These are phyloP conservation scores for Goniozus legneri DNA, from an alignment of 1,140 invertebrate genomes.

Conservation along the genomic window DNA sequence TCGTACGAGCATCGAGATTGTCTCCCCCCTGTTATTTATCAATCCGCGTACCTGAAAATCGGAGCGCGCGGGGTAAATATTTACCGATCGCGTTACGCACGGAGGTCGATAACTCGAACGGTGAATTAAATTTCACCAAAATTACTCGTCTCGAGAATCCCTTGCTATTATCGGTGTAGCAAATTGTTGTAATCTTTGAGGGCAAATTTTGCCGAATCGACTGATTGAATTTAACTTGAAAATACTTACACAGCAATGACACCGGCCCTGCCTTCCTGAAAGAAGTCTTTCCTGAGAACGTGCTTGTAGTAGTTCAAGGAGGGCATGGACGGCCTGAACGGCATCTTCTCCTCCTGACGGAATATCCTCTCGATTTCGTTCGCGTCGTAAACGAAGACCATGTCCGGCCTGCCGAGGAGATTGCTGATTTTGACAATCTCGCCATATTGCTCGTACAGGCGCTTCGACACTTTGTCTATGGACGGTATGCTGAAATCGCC, in stretches of 20 bases:
- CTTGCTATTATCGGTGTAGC: no score
- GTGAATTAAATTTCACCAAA: no score
- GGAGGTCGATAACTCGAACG: no score
- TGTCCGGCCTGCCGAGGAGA: slow-evolving; percentile 72
- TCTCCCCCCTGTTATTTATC: no score
- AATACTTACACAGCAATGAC: slow-evolving; percentile 76
- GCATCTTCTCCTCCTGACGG: slow-evolving; percentile 70
- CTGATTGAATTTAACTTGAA: no score
- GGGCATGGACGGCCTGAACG: slow-evolving; percentile 74
- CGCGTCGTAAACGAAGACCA: slow-evolving; percentile 75
- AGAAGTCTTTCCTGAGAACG: slow-evolving; percentile 68
- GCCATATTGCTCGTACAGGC: slow-evolving; percentile 64
- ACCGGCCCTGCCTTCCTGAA: slow-evolving; percentile 64
- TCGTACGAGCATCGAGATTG: no score
- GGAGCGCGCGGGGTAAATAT: no score
- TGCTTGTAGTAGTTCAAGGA: slow-evolving; percentile 77
- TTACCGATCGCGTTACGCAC: no score
- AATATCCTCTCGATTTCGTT: slow-evolving; percentile 74
- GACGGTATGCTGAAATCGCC: slow-evolving; percentile 72
- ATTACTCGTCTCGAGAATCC: no score
- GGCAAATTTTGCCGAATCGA: no score
- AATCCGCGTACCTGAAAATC: no score
- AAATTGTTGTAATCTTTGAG: no score
- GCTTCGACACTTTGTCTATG: slow-evolving; percentile 69
- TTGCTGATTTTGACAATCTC: slow-evolving; percentile 72